A percentile compares a stretch with the other conserved stretches of the same genome.
phyloP scores from a whole-genome alignment of 2,113 vertebrate genomes.

The Petaurus breviceps region DNA sequence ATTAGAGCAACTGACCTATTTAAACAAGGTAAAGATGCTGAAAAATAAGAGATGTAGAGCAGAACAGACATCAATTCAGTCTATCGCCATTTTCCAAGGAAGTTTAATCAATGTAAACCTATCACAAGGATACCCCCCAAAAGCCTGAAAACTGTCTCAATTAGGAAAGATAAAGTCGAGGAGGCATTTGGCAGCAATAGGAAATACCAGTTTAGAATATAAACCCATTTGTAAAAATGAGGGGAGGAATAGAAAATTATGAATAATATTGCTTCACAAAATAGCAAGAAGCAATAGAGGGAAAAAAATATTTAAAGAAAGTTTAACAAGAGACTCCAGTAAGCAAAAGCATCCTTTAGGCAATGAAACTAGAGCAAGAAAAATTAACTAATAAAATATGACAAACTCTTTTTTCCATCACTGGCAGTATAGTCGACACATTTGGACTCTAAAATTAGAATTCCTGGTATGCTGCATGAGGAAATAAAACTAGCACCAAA shows the following conservation, averaged over 20 bases:
- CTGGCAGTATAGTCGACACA: not conserved
- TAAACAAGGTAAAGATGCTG: not conserved
- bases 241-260: not conserved
- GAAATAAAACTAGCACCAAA: not conserved
- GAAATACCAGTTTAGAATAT: not conserved
- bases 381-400: not conserved
- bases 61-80: not conserved
- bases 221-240: not conserved
- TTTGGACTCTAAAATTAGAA: not conserved
- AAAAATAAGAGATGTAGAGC: not conserved
- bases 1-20: not conserved
- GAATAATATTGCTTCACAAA: not conserved
- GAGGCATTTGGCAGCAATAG: not conserved
- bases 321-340: not conserved
- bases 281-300: not conserved
- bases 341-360: not conserved
- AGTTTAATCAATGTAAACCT: not conserved
- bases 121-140: not conserved
- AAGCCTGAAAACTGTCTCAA: not conserved
- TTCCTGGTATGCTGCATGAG: not conserved
- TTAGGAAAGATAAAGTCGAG: not conserved
- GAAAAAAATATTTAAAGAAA: not conserved
- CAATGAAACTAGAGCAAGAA: not conserved
- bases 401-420: not conserved
- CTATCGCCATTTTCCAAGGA: not conserved